A percentile compares a stretch with the other conserved stretches of the same genome.
Conservation (phyloP, 2,113 vertebrate species). For the Siniperca chuatsi region DNA sequence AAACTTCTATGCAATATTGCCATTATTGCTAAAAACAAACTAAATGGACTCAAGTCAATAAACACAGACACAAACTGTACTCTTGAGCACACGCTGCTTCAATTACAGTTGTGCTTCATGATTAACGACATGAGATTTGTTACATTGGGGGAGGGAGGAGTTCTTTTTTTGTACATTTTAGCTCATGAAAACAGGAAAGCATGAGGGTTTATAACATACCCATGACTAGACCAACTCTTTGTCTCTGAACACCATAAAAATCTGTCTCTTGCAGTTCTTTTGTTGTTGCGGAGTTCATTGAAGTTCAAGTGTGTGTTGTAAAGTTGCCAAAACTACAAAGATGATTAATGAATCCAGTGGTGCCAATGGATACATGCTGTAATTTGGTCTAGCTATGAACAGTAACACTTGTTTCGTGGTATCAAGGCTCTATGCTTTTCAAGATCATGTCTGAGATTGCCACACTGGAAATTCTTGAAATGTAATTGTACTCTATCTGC, state of each 20-base stretch:
- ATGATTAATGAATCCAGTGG: conserved; percentile 42
- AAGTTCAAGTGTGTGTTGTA: conserved; percentile 44
- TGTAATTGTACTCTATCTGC: conserved; percentile 29
- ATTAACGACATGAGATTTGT: conserved; percentile 6
- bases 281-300: conserved; percentile 43
- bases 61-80: conserved; percentile 4
- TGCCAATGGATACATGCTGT: conserved; percentile 32
- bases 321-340: conserved; percentile 35
- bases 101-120: conserved; percentile 8
- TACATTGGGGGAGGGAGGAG: conserved; percentile 9
- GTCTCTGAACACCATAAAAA: conserved; percentile 41
- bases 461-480: conserved; percentile 27
- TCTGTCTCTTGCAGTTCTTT: conserved; percentile 26
- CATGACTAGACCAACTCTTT: conserved; percentile 24
- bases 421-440: conserved; percentile 5
- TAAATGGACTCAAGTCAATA: conserved; percentile 2
- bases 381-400: conserved; percentile 31
- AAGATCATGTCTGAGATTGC: conserved; percentile 37
- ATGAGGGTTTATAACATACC: conserved; percentile 9
- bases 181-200: conserved; percentile 46
- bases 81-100: conserved; percentile 6
- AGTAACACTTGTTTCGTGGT: conserved; percentile 27
- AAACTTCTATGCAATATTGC: conserved; percentile 30
- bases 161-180: conserved; percentile 51
- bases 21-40: conserved; percentile 32